Percentiles rank a stretch among this genome's conserved stretches.
phyloP scores from a whole-genome alignment of 2,888 invertebrate genomes.

The Eristalis pertinax region DNA sequence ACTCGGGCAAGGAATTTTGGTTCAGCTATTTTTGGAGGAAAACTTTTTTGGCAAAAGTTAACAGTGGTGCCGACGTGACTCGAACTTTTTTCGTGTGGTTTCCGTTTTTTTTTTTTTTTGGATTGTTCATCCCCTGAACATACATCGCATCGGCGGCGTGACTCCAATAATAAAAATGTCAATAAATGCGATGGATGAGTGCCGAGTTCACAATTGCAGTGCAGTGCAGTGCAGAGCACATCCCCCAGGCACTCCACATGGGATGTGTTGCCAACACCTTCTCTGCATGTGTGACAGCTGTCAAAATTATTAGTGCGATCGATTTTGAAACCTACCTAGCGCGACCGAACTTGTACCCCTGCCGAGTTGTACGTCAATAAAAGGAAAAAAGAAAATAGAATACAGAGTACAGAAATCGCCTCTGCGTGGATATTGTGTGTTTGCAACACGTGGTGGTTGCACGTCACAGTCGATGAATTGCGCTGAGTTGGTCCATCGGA shows the following conservation, averaged over 20 bases:
- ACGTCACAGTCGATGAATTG: not conserved
- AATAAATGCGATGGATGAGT: constrained; percentile 9
- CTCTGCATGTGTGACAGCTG: not conserved
- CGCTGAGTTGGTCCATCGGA: not conserved
- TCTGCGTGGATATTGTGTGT: not conserved
- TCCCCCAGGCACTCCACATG: not conserved
- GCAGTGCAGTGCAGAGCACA: not conserved
- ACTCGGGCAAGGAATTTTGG: not conserved
- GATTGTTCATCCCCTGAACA: not conserved
- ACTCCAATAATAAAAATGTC: constrained; percentile 29
- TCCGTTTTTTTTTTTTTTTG: too few species aligned
- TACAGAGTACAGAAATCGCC: not conserved
- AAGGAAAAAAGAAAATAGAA: not conserved
- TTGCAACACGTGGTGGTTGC: not conserved
- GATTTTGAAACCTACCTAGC: not conserved
- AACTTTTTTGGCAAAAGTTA: constrained; percentile 22
- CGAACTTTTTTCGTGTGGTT: not conserved
- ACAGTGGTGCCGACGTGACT: constrained; percentile 31
- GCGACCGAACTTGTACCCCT: not conserved
- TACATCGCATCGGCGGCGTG: not conserved
- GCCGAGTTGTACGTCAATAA: not conserved
- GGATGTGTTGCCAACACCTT: not conserved
- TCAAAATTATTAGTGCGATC: not conserved
- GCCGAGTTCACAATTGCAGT: not conserved
- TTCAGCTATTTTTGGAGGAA: constrained; percentile 9